Evolutionary conservation across 2,797 vertebrate genomes (phyloP).

Genomic region (Alfaro cultratus): DNA sequence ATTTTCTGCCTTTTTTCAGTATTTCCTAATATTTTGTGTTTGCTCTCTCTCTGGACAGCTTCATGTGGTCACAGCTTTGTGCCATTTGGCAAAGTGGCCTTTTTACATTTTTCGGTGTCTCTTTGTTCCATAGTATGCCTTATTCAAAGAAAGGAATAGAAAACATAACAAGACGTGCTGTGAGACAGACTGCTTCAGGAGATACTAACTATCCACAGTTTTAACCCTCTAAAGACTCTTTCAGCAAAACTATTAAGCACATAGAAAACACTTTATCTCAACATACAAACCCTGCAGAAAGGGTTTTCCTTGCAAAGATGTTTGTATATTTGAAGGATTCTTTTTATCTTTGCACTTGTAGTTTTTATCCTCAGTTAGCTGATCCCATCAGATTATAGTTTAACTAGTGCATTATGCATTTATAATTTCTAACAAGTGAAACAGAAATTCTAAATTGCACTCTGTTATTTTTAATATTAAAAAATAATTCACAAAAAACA

Average conservation of each 20-base stretch:
- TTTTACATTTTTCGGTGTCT: not conserved
- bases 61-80: not conserved
- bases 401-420: not conserved
- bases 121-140: slow-evolving; percentile 10
- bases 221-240: not conserved
- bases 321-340: not conserved
- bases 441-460: not conserved
- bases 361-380: not conserved
- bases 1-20: not conserved
- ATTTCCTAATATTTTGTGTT: not conserved
- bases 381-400: not conserved
- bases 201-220: not conserved
- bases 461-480: not conserved
- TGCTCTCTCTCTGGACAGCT: slow-evolving; percentile 5
- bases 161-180: not conserved
- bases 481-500: not conserved
- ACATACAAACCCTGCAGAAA: not conserved
- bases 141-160: not conserved
- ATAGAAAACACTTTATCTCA: not conserved
- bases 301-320: not conserved
- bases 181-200: not conserved
- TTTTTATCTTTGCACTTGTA: not conserved
- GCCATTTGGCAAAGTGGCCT: not conserved
- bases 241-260: not conserved
- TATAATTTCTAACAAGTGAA: not conserved